These are phyloP conservation scores for Synanthedon formicaeformis DNA, from an alignment of 2,888 invertebrate genomes.

Conservation along the genomic window DNA sequence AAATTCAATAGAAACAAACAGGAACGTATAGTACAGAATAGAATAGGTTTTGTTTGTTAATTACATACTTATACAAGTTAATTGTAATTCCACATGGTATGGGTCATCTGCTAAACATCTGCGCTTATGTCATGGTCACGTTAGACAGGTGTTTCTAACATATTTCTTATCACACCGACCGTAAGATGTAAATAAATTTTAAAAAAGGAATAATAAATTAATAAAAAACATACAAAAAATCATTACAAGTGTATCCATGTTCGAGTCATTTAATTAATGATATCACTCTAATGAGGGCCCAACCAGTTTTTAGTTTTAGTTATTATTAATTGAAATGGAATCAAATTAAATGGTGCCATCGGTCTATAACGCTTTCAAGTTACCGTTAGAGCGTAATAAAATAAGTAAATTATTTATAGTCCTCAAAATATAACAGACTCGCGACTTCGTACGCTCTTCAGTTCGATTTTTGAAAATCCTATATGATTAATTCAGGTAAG, in stretches of 20 bases:
- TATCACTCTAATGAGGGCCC: background rate
- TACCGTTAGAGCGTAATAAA: background rate
- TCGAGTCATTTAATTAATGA: background rate
- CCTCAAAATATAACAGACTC: no score
- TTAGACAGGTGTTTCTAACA: conserved; percentile 62
- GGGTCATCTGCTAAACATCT: conserved; percentile 39
- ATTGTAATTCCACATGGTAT: conserved; percentile 17
- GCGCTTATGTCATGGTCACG: conserved; percentile 19
- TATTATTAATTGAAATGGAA: background rate
- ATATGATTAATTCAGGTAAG: no score
- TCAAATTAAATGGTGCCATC: background rate
- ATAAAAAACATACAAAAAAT: no score
- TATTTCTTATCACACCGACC: conserved; percentile 6
- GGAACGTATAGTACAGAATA: no score
- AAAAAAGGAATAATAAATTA: no score
- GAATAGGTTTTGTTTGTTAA: no score
- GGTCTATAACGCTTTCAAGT: background rate
- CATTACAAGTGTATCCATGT: no score
- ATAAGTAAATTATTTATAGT: no score
- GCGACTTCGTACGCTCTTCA: no score
- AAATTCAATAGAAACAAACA: no score
- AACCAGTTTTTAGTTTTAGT: background rate
- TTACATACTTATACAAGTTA: background rate
- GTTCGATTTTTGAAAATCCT: no score
- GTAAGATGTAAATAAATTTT: background rate